Percentiles rank a stretch among this genome's conserved stretches.
Evolutionary conservation across 1,140 invertebrate species (phyloP).

Genomic region (Zaprionus capensis): DNA sequence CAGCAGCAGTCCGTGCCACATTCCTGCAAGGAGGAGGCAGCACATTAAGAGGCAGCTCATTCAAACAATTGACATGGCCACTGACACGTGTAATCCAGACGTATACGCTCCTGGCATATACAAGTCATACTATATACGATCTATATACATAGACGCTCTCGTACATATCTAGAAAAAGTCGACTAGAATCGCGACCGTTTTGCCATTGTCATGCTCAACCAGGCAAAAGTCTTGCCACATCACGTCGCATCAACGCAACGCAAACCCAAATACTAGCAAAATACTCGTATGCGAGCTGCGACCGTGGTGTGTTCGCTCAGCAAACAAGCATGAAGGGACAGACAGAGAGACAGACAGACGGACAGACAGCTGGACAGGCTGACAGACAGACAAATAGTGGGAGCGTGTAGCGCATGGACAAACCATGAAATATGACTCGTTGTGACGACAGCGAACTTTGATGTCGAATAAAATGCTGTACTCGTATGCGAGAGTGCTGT

Average conservation of each 20-base stretch:
- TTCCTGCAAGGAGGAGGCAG: neutral
- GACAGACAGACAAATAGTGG: conserved; percentile 13
- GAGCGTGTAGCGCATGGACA: conserved; percentile 44
- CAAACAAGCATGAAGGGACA: conserved; percentile 8
- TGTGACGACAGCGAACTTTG: conserved; percentile 54
- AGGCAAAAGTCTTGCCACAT: conserved; percentile 61
- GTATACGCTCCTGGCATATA: conserved; percentile 21
- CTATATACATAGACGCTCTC: conserved; percentile 15
- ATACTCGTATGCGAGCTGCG: neutral
- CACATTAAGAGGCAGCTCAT: conserved; percentile 49
- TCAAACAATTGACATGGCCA: conserved; percentile 76
- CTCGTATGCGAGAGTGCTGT: neutral
- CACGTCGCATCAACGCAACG: conserved; percentile 72
- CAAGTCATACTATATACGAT: neutral
- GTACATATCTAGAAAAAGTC: conserved; percentile 19
- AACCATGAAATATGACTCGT: conserved; percentile 73
- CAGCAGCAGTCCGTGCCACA: conserved; percentile 19
- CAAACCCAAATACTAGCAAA: conserved; percentile 56
- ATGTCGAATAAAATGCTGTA: conserved; percentile 42
- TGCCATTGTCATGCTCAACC: conserved; percentile 68
- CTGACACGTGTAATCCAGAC: conserved; percentile 72
- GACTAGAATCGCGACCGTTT: conserved; percentile 54
- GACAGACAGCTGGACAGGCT: conserved; percentile 3
- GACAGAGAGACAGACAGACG: neutral
- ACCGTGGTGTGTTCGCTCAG: neutral